A percentile compares a stretch with the other conserved stretches of the same genome.
phyloP scores from a whole-genome alignment of 2,113 vertebrate genomes.

The Pseudolaguvia tuberculata region DNA sequence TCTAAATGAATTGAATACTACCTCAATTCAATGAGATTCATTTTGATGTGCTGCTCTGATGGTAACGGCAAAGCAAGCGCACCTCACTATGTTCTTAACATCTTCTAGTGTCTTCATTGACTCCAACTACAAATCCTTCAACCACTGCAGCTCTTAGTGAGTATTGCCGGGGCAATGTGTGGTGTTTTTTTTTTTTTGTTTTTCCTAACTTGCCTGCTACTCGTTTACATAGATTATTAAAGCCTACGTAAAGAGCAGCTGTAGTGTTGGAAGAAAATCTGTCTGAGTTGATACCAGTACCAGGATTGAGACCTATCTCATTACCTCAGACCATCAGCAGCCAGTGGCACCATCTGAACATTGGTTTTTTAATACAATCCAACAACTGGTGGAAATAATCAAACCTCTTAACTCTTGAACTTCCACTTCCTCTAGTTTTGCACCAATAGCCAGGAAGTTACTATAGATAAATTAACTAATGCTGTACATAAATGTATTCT shows the following conservation, averaged over 20 bases:
- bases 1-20: constrained; percentile 11
- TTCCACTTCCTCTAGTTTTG: too few relatives aligned
- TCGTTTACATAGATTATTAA: not conserved
- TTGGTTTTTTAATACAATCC: not conserved
- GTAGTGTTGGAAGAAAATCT: constrained; percentile 22
- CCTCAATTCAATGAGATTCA: not conserved
- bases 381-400: too few relatives aligned
- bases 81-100: constrained; percentile 64
- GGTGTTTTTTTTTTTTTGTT: constrained; percentile 48
- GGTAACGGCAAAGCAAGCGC: constrained; percentile 1
- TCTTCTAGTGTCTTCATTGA: constrained; percentile 70
- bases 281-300: constrained; percentile 22
- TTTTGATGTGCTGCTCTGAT: constrained; percentile 21
- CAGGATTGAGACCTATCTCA: constrained; percentile 37
- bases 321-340: not conserved
- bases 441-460: too few relatives aligned
- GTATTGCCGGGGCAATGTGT: constrained; percentile 64
- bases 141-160: constrained; percentile 68
- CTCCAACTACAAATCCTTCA: constrained; percentile 59
- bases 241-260: constrained; percentile 7
- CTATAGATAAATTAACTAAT: too few relatives aligned
- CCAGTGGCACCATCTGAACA: constrained; percentile 4
- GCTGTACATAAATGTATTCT: too few relatives aligned
- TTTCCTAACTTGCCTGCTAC: constrained; percentile 36
- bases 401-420: too few relatives aligned